These are phyloP conservation scores for Aythya baeri DNA, from an alignment of 2,113 vertebrate genomes.

Conservation along the genomic window DNA sequence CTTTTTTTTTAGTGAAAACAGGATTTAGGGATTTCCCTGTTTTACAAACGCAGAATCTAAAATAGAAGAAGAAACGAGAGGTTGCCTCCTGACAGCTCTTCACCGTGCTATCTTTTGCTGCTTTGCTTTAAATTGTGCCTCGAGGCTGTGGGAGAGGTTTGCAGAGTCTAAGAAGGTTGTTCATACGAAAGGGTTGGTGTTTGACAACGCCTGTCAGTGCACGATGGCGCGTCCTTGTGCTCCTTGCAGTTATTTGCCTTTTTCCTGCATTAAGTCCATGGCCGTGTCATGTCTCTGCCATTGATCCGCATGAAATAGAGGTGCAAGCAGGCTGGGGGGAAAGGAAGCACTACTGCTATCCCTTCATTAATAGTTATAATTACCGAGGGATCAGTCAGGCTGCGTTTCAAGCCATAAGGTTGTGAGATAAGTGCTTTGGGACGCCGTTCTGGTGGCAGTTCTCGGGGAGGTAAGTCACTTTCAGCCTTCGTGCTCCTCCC, in stretches of 20 bases:
- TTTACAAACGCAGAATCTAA: neutral
- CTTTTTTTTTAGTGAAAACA: neutral
- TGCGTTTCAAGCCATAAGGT: neutral
- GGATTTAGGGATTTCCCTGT: neutral
- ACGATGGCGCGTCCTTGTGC: fast-evolving
- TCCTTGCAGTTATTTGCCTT: conserved; percentile 3
- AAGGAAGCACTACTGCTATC: neutral
- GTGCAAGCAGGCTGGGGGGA: neutral
- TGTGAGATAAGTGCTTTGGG: conserved; percentile 7
- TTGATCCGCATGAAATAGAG: neutral
- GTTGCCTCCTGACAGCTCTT: conserved; percentile 6
- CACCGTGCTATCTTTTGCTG: neutral
- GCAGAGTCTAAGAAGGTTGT: neutral
- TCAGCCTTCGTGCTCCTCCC: neutral
- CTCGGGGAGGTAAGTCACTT: neutral
- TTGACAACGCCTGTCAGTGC: neutral
- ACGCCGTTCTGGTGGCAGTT: neutral
- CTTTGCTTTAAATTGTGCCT: conserved; percentile 11
- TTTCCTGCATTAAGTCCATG: neutral
- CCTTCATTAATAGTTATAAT: neutral
- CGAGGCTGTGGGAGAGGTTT: neutral
- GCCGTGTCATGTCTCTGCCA: neutral
- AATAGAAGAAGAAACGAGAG: neutral
- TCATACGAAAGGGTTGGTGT: neutral
- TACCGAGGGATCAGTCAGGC: neutral